Conservation (phyloP, 30 jellyfish, hydroid and myxozoan species). For the Aurelia coerulea region DNA sequence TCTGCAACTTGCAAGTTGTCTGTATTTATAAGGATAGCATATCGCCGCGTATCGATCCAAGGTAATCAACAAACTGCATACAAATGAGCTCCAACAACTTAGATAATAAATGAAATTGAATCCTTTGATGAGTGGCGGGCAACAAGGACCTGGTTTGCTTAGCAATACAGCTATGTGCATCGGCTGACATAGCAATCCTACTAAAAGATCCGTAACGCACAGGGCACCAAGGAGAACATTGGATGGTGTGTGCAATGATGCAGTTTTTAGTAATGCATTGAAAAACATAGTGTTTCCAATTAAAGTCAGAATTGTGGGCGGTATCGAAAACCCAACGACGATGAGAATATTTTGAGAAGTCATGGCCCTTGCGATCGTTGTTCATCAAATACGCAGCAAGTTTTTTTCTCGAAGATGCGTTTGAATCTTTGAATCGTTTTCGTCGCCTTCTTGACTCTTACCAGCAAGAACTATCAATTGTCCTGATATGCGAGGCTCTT, state of each 20-base stretch:
- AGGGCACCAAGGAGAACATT: slow-evolving; percentile 61
- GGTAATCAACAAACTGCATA: slow-evolving; percentile 34
- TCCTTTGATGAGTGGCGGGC: slow-evolving; percentile 23
- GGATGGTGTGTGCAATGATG: slow-evolving; percentile 65
- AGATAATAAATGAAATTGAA: slow-evolving; percentile 34
- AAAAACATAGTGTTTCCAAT: slow-evolving; percentile 50
- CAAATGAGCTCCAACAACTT: slow-evolving; percentile 40
- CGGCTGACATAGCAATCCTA: slow-evolving; percentile 62
- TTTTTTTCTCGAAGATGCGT: too few species aligned
- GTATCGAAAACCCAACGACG: background rate
- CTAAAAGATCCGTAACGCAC: slow-evolving; percentile 54
- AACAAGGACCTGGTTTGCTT: slow-evolving; percentile 37
- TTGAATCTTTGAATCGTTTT: too few species aligned
- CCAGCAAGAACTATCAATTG: too few species aligned
- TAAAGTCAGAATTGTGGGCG: slow-evolving; percentile 40
- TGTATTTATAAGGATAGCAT: slow-evolving; percentile 41
- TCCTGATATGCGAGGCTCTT: too few species aligned
- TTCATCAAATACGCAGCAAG: too few species aligned
- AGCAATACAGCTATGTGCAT: slow-evolving; percentile 32
- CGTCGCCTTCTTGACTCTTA: too few species aligned
- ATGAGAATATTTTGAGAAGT: too few species aligned
- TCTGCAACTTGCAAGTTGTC: slow-evolving; percentile 18
- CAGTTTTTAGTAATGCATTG: slow-evolving; percentile 22
- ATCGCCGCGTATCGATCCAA: slow-evolving; percentile 58
- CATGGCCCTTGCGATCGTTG: too few species aligned